These are phyloP conservation scores for Pangasius mekongensis DNA, from an alignment of 2,797 vertebrate species.

Conservation along the genomic window DNA sequence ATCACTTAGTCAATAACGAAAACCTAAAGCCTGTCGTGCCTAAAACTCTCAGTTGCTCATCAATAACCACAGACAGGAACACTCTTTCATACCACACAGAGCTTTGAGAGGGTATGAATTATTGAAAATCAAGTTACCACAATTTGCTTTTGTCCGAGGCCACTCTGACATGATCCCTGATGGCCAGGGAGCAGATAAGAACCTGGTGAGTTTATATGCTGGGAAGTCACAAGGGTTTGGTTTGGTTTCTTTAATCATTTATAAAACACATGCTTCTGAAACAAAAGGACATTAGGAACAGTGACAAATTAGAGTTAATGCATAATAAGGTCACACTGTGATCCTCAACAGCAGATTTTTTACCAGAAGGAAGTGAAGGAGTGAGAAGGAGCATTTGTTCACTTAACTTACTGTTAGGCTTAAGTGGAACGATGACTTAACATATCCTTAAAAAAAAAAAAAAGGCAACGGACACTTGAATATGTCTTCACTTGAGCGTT, in stretches of 20 bases:
- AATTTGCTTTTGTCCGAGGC: slow-evolving; percentile 66
- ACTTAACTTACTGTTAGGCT: neutral
- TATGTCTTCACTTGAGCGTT: slow-evolving; percentile 68
- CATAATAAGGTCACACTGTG: neutral
- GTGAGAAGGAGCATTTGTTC: neutral
- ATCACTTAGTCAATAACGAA: slow-evolving; percentile 80
- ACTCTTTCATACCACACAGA: slow-evolving; percentile 61
- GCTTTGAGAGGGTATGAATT: slow-evolving; percentile 72
- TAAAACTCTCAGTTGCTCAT: slow-evolving; percentile 70
- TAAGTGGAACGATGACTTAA: neutral
- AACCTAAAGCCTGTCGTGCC: slow-evolving; percentile 67
- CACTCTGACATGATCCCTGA: slow-evolving; percentile 58
- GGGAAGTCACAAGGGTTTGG: slow-evolving; percentile 3
- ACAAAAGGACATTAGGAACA: neutral
- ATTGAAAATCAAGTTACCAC: slow-evolving; percentile 74
- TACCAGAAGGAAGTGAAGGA: neutral
- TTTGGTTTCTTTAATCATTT: slow-evolving; percentile 22
- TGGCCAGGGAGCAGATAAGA: slow-evolving; percentile 27
- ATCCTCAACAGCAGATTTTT: neutral
- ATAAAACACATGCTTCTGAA: neutral
- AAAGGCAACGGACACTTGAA: neutral
- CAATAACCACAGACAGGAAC: slow-evolving; percentile 73
- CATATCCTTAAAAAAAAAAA: neutral
- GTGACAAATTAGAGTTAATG: neutral
- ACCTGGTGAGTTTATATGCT: neutral